phyloP scores from a whole-genome alignment of 2,888 invertebrate genomes.

The Isotomurus palustris region DNA sequence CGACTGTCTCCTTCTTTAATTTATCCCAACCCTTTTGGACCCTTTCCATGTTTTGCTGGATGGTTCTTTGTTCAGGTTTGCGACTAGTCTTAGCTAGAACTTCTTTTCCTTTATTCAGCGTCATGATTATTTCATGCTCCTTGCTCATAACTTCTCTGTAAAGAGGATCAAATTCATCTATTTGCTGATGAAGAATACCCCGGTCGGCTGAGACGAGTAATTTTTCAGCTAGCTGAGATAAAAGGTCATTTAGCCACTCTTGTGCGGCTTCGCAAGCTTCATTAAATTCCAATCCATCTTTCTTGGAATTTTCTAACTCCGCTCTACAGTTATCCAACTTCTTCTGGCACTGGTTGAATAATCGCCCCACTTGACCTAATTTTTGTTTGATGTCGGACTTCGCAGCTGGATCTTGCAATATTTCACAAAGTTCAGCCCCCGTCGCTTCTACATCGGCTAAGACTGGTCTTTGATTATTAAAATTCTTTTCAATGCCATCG shows the following conservation, averaged over 20 bases:
- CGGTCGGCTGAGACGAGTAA: conserved; percentile 81
- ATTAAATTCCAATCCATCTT: conserved; percentile 84
- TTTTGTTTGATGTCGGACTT: conserved; percentile 86
- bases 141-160: conserved; percentile 82
- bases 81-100: conserved; percentile 54
- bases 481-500: conserved; percentile 76
- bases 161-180: conserved; percentile 68
- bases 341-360: conserved; percentile 82
- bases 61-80: conserved; percentile 57
- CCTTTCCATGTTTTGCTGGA: conserved; percentile 76
- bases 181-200: conserved; percentile 75
- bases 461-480: conserved; percentile 82
- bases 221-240: conserved; percentile 69
- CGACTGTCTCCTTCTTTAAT: conserved; percentile 78
- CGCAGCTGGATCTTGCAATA: conserved; percentile 83
- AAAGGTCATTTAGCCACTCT: conserved; percentile 81
- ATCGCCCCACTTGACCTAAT: conserved; percentile 75
- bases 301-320: conserved; percentile 76
- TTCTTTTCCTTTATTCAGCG: conserved; percentile 82
- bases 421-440: conserved; percentile 74
- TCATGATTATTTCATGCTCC: conserved; percentile 90
- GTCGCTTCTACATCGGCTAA: conserved; percentile 84
- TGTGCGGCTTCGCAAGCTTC: conserved; percentile 81
- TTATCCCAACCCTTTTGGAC: conserved; percentile 90
- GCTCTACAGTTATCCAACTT: conserved; percentile 85